Evolutionary conservation across 2,113 vertebrate species (phyloP).

Genomic region (Semnopithecus entellus): DNA sequence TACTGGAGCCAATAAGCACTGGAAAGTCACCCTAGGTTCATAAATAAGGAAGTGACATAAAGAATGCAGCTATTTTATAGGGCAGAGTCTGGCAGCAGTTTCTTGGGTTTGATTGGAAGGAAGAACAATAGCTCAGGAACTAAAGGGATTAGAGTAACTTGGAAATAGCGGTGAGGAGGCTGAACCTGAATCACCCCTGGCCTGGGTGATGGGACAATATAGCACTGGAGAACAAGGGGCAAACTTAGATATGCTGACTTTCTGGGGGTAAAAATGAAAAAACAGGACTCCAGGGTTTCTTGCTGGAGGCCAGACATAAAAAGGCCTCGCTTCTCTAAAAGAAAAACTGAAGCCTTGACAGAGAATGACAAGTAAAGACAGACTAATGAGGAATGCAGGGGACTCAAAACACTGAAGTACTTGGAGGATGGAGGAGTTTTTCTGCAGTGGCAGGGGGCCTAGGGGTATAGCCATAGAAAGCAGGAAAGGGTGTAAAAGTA

Average conservation of each 20-base stretch:
- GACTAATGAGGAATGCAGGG: neutral
- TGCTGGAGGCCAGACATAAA: neutral
- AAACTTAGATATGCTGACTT: conserved; percentile 2
- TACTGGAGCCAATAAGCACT: neutral
- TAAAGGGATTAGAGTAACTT: neutral
- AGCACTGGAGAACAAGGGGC: neutral
- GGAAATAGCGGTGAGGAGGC: neutral
- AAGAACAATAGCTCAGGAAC: neutral
- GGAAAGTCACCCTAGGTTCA: conserved; percentile 19
- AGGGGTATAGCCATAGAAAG: conserved; percentile 15
- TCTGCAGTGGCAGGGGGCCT: neutral
- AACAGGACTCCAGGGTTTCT: neutral
- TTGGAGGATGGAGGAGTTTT: neutral
- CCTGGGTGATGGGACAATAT: neutral
- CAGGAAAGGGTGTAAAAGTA: conserved; percentile 20
- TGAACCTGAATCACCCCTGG: neutral
- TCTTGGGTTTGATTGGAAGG: neutral
- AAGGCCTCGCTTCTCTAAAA: neutral
- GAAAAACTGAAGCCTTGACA: conserved; percentile 3
- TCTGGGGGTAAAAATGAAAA: neutral
- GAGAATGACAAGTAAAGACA: neutral
- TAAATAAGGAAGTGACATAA: conserved; percentile 34
- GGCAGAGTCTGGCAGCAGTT: neutral
- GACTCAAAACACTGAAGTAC: conserved; percentile 9
- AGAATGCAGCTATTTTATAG: conserved; percentile 35